These are phyloP conservation scores for Odontomachus brunneus DNA, from an alignment of 1,140 invertebrate species.

Conservation along the genomic window DNA sequence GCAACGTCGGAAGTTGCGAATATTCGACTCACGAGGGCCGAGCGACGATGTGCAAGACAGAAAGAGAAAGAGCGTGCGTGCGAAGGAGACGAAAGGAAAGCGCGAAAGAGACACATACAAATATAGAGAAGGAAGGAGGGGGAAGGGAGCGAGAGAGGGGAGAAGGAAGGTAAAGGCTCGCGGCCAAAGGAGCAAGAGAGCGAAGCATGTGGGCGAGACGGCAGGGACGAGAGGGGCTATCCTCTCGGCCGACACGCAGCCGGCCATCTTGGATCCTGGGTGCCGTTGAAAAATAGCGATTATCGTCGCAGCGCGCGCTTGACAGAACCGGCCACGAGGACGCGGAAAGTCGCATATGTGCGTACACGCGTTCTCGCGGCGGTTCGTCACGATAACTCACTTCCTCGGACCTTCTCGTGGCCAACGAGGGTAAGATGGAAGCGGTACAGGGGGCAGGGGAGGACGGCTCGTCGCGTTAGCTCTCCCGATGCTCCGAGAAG, in stretches of 20 bases:
- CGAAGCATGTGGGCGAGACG: constrained; percentile 22
- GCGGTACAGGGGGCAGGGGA: constrained; percentile 1
- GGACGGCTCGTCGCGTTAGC: constrained; percentile 36
- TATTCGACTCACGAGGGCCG: constrained; percentile 54
- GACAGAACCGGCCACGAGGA: constrained; percentile 77
- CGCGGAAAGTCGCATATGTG: constrained; percentile 47
- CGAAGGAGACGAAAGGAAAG: not conserved
- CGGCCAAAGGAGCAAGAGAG: constrained; percentile 56
- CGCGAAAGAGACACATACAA: constrained; percentile 10
- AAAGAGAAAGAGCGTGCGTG: constrained; percentile 26
- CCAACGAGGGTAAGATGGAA: constrained; percentile 32
- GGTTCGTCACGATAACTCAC: no score
- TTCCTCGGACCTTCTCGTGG: not conserved
- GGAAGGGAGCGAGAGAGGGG: constrained; percentile 34
- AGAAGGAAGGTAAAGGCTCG: constrained; percentile 11
- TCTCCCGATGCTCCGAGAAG: not conserved
- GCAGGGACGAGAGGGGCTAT: constrained; percentile 59
- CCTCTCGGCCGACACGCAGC: constrained; percentile 73
- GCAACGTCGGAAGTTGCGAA: constrained; percentile 61
- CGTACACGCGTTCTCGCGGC: constrained; percentile 21
- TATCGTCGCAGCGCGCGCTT: constrained; percentile 65
- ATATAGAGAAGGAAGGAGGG: not conserved
- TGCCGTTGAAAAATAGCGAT: constrained; percentile 79
- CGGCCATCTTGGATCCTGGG: constrained; percentile 83
- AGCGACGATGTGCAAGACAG: constrained; percentile 46